Conservation (phyloP, 2,888 invertebrate genomes). For the Leucoma salicis region DNA sequence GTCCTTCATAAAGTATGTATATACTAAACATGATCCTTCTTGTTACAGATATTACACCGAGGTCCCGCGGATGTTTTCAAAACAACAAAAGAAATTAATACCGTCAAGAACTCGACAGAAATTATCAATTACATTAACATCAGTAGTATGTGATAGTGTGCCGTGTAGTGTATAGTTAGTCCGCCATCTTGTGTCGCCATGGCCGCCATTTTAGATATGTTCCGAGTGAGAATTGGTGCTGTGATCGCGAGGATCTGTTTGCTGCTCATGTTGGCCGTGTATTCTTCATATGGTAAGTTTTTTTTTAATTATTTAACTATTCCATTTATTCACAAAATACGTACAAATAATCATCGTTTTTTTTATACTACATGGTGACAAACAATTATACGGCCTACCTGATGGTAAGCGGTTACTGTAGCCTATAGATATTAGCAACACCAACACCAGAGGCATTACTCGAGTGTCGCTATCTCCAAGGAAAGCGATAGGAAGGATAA, state of each 20-base stretch:
- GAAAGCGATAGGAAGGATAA: no score
- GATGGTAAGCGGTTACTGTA: no score
- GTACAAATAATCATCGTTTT: no score
- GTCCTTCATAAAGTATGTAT: no score
- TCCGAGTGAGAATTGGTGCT: constrained; percentile 47
- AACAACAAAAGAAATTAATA: constrained; percentile 21
- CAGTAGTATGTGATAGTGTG: constrained; percentile 69
- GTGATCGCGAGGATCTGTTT: constrained; percentile 49
- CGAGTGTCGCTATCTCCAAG: no score
- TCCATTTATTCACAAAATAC: no score
- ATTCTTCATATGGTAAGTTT: constrained; percentile 70
- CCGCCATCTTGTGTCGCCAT: constrained; percentile 56
- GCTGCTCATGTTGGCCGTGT: constrained; percentile 62
- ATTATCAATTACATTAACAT: constrained; percentile 37
- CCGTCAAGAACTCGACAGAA: constrained; percentile 37
- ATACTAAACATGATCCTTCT: constrained; percentile 12
- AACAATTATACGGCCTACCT: no score
- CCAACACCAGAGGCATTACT: no score
- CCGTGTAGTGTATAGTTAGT: constrained; percentile 50
- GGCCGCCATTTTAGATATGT: constrained; percentile 61
- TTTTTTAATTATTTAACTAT: constrained; percentile 2
- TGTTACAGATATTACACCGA: constrained; percentile 46
- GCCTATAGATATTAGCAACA: no score
- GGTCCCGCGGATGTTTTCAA: constrained; percentile 61
- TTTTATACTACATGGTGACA: no score